Evolutionary conservation across 2,113 vertebrate species (phyloP), one percentile per base, ranked within the genome.

Genomic region (Sula dactylatra): DNA sequence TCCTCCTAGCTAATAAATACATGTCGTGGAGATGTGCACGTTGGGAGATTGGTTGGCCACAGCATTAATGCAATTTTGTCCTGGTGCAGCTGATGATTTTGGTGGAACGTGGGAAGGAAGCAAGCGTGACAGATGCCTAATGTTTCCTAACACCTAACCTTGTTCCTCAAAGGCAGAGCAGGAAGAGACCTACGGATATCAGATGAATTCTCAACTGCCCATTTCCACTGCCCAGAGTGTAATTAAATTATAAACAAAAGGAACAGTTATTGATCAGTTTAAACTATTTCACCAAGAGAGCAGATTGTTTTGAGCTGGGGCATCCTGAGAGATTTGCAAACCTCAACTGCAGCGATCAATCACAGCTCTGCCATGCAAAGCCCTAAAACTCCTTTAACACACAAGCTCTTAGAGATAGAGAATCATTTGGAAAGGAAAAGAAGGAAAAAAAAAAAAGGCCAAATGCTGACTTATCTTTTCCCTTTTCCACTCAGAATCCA

Each of bases 11-110:
- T 58, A 26, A 54, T 18, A 42, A 77, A 14, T 13, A 36, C 5
- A 8, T 0, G 0, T 15, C 26, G 45, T 4, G 5, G 32, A 59
- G 12, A n/a, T 9, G 22, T 9, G 10, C 34, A n/a, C 1, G 0
- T 6, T 31, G 52, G 55, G 36, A 70, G 21, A 10, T 16, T 44
- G 31, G 6, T 5, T 64, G 32, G n/a, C 18, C 44, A 49, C 42
- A 67, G 29, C 4, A 7, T 20, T 21, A 49, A 45, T 11, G 9
- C 4, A 4, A 1, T 50, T 89, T 82, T 26, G 9, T 45, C 45
- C 50, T 44, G 24, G 20, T 67, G 38, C 40, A 76, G 56, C 26
- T 40, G 52, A 26, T 40, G 9, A 49, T 24, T 87, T 61, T 76
- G 34, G 14, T 66, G 31, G 45, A 76, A 52, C 36, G n/a, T 0